Evolutionary conservation across 1,140 invertebrate genomes (phyloP).

Genomic region (Hypsibius dujardini): DNA sequence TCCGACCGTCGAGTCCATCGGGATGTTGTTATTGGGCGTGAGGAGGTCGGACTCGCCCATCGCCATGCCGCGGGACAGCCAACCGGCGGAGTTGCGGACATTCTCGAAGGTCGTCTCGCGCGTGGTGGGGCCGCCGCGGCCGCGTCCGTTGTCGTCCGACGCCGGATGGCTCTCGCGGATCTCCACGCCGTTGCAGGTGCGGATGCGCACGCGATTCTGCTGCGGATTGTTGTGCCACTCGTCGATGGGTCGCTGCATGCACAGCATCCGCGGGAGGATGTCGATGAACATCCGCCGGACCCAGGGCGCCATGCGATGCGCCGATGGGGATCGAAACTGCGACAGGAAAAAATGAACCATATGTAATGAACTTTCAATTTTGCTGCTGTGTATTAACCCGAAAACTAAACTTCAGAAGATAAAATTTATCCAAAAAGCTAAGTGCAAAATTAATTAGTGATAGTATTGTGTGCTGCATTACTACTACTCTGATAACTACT

Average conservation of each 20-base stretch:
- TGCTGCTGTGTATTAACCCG: too few species aligned
- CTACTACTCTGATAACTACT: too few species aligned
- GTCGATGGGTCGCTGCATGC: constrained; percentile 52
- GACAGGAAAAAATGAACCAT: constrained; percentile 22
- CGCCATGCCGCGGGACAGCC: constrained; percentile 9
- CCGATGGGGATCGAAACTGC: constrained; percentile 93
- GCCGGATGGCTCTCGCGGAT: constrained; percentile 39
- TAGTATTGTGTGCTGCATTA: too few species aligned
- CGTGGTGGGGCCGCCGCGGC: constrained; percentile 16
- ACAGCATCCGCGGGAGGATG: constrained; percentile 56
- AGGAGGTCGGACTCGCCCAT: constrained; percentile 15
- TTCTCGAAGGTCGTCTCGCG: constrained; percentile 27
- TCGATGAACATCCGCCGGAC: constrained; percentile 70
- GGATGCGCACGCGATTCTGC: constrained; percentile 31
- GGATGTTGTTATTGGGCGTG: constrained; percentile 10
- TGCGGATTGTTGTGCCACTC: constrained; percentile 11
- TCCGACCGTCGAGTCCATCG: neutral
- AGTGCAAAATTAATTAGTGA: too few species aligned
- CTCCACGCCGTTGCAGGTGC: constrained; percentile 61
- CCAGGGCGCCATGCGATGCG: constrained; percentile 86
- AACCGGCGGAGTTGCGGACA: constrained; percentile 28
- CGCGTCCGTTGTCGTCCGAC: neutral
- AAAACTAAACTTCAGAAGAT: too few species aligned
- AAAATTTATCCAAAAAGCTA: too few species aligned
- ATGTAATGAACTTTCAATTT: too few species aligned